Evolutionary conservation across 2,888 invertebrate genomes (phyloP).

Genomic region (Adela reaumurella): DNA sequence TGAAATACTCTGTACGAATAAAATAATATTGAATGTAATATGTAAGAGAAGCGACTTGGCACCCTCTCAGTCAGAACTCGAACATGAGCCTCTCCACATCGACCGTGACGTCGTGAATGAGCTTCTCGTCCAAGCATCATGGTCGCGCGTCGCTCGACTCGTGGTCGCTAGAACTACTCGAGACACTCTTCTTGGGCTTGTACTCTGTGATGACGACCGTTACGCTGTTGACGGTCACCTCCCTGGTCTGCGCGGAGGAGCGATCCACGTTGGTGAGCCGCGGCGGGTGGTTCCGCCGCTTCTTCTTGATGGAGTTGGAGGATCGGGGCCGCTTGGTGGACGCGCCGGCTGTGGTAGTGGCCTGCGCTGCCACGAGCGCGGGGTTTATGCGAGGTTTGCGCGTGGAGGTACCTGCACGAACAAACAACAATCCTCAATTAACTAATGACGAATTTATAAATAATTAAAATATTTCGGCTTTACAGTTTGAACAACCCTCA

Average conservation of each 20-base stretch:
- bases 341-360: constrained; percentile 58
- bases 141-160: constrained; percentile 50
- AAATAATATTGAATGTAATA: too few relatives aligned
- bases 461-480: too few relatives aligned
- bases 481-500: too few relatives aligned
- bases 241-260: constrained; percentile 87
- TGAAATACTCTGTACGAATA: too few relatives aligned
- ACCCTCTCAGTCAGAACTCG: not conserved
- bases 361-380: constrained; percentile 94
- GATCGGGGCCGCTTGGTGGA: constrained; percentile 50
- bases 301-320: constrained; percentile 54
- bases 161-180: constrained; percentile 45
- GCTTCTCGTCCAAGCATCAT: constrained; percentile 21
- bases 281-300: constrained; percentile 65
- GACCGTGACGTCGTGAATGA: not conserved
- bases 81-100: not conserved
- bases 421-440: not conserved
- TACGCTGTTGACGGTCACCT: constrained; percentile 91
- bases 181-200: constrained; percentile 68
- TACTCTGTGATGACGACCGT: constrained; percentile 97
- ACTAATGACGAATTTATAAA: too few relatives aligned
- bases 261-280: constrained; percentile 90
- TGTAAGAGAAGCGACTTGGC: too few relatives aligned
- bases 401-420: constrained; percentile 70
- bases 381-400: constrained; percentile 94